These are phyloP conservation scores for Spizaetus ornatus DNA, from an alignment of 2,113 vertebrate genomes.

Conservation along the genomic window DNA sequence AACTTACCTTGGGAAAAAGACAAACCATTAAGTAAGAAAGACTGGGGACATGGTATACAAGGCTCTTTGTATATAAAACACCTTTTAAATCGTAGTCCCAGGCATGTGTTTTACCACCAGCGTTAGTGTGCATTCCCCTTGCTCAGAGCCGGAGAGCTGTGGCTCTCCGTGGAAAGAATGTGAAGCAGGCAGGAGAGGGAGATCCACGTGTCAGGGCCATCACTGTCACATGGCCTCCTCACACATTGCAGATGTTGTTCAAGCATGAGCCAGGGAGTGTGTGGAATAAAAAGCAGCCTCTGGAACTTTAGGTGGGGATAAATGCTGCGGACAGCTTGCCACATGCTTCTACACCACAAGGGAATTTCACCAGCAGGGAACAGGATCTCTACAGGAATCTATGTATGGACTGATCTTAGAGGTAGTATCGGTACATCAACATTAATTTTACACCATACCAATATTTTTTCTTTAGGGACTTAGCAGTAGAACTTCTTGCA, in stretches of 20 bases:
- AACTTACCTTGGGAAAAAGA: background rate
- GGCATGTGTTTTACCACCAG: background rate
- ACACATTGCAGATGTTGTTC: slow-evolving; percentile 17
- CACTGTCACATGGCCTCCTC: slow-evolving; percentile 20
- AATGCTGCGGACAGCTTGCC: background rate
- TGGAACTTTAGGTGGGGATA: background rate
- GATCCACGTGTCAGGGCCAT: background rate
- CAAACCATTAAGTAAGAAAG: background rate
- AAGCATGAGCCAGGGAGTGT: background rate
- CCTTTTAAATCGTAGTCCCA: background rate
- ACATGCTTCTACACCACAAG: background rate
- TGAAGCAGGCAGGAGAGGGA: background rate
- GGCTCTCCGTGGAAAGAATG: background rate
- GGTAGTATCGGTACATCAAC: background rate
- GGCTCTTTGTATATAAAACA: background rate
- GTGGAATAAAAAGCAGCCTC: slow-evolving; percentile 26
- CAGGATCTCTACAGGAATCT: background rate
- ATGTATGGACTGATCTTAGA: background rate
- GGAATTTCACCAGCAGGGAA: background rate
- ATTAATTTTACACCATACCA: background rate
- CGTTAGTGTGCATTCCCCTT: background rate
- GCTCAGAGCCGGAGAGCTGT: background rate
- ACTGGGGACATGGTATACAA: background rate
- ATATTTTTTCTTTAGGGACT: background rate
- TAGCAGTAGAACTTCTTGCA: background rate